Percentiles rank a stretch among this genome's conserved stretches.
Conservation (phyloP, 2,888 invertebrate genomes). For the Blera fallax region DNA sequence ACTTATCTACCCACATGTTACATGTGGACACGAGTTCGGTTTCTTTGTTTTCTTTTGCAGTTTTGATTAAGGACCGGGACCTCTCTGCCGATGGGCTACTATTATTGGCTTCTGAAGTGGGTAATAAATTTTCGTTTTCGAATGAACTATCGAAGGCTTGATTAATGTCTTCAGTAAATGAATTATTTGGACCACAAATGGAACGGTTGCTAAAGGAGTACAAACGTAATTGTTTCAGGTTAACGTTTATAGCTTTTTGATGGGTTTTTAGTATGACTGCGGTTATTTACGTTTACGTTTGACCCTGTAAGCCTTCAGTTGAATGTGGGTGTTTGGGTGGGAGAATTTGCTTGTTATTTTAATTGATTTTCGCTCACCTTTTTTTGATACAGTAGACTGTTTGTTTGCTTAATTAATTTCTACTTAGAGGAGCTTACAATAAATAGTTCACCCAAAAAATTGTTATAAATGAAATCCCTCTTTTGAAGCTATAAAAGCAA, state of each 20-base stretch:
- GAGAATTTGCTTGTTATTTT: neutral
- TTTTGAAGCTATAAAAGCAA: no score
- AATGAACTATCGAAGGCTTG: conserved; percentile 34
- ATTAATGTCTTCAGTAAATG: conserved; percentile 28
- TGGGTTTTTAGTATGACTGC: neutral
- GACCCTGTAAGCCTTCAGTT: neutral
- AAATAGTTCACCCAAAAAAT: no score
- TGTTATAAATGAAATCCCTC: no score
- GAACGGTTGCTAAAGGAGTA: conserved; percentile 3
- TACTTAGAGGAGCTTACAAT: no score
- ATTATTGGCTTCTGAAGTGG: conserved; percentile 20
- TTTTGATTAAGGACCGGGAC: conserved; percentile 16
- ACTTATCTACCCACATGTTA: conserved; percentile 8
- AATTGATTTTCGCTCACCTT: no score
- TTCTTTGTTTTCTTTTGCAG: neutral
- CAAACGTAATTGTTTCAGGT: conserved; percentile 8
- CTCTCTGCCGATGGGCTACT: neutral
- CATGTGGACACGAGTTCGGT: neutral
- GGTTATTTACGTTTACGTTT: neutral
- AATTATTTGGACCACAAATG: conserved; percentile 1
- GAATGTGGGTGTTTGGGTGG: neutral
- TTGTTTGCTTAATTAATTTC: no score
- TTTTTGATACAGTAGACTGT: no score
- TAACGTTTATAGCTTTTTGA: conserved; percentile 28
- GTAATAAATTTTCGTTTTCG: conserved; percentile 29